A percentile compares a stretch with the other conserved stretches of the same genome.
phyloP scores from a whole-genome alignment of 1,140 invertebrate genomes.

The Diprion similis region DNA sequence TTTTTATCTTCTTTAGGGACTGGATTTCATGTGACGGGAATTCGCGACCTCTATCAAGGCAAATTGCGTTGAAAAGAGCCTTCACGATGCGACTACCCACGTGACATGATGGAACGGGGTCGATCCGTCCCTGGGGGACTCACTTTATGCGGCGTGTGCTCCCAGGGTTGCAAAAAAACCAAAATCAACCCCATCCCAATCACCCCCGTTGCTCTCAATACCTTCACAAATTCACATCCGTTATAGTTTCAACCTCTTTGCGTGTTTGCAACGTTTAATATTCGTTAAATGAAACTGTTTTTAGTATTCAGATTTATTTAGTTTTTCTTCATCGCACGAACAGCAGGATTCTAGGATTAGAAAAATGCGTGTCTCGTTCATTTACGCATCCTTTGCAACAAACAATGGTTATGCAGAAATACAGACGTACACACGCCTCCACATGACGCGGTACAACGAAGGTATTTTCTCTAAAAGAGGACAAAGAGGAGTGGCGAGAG shows the following conservation, averaged over 20 bases:
- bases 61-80: conserved; percentile 36
- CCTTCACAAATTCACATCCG: too few relatives aligned
- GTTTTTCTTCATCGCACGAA: conserved; percentile 21
- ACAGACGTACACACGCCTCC: conserved; percentile 29
- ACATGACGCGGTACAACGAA: conserved; percentile 31
- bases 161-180: background rate
- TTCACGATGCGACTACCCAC: conserved; percentile 9
- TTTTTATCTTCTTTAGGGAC: conserved; percentile 17
- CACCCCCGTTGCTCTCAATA: too few relatives aligned
- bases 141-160: background rate
- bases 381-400: conserved; percentile 20
- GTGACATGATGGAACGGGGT: conserved; percentile 14
- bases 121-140: conserved; percentile 29
- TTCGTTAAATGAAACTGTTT: too few relatives aligned
- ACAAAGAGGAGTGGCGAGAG: background rate
- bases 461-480: conserved; percentile 27
- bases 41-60: conserved; percentile 36
- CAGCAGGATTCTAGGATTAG: background rate
- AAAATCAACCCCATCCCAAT: too few relatives aligned
- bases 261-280: too few relatives aligned
- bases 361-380: conserved; percentile 21
- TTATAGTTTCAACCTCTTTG: too few relatives aligned
- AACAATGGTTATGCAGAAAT: conserved; percentile 33
- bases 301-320: too few relatives aligned
- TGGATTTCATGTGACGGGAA: conserved; percentile 25